Percentiles rank a stretch among this genome's conserved stretches.
Evolutionary conservation across 2,888 invertebrate genomes (phyloP).

Genomic region (Cyrtodaria siliqua): DNA sequence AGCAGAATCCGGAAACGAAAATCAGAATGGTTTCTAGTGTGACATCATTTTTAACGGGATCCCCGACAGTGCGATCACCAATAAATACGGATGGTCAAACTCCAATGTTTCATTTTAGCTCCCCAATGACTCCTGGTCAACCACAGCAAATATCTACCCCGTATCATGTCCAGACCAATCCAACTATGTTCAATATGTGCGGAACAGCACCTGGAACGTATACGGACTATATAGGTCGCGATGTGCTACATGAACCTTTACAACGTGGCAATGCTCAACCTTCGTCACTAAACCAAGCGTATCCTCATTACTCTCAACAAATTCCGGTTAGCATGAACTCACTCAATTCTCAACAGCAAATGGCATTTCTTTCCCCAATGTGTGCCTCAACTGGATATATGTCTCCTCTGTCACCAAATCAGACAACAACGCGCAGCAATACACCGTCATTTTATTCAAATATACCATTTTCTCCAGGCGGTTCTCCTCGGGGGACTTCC

Average conservation of each 20-base stretch:
- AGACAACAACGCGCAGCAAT: constrained; percentile 53
- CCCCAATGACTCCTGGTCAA: constrained; percentile 50
- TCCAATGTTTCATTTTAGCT: constrained; percentile 63
- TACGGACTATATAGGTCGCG: constrained; percentile 61
- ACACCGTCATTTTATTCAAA: constrained; percentile 63
- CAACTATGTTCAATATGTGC: constrained; percentile 54
- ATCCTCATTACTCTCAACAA: constrained; percentile 55
- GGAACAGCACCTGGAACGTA: constrained; percentile 44
- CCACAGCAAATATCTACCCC: constrained; percentile 53
- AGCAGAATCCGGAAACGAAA: constrained; percentile 56
- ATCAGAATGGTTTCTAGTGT: constrained; percentile 79
- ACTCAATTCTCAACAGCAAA: constrained; percentile 51
- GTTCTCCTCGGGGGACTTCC: constrained; percentile 38
- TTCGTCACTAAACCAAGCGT: constrained; percentile 47
- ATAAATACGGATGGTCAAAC: constrained; percentile 32
- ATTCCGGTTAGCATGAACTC: constrained; percentile 36
- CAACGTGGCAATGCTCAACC: constrained; percentile 60
- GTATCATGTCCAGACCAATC: constrained; percentile 47
- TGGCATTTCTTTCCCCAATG: constrained; percentile 71
- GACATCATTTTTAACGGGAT: constrained; percentile 77
- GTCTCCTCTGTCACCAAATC: constrained; percentile 64
- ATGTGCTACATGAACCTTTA: constrained; percentile 53
- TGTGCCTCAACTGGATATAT: constrained; percentile 68
- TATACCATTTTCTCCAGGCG: constrained; percentile 44
- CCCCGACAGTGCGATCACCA: constrained; percentile 65